phyloP scores from a whole-genome alignment of 1,140 invertebrate species.

The Drosophila neocordata region DNA sequence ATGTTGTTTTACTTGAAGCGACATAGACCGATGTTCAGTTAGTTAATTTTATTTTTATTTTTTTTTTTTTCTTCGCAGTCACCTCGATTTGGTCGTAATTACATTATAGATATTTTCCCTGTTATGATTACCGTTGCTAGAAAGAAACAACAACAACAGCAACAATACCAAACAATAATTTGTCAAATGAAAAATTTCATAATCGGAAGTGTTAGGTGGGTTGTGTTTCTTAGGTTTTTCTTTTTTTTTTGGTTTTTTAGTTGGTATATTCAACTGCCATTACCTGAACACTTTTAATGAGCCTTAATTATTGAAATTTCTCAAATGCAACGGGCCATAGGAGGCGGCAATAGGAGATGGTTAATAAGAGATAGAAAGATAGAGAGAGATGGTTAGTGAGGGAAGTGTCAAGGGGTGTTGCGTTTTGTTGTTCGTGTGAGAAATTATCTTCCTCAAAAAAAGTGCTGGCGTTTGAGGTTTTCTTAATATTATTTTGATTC shows the following conservation, averaged over 20 bases:
- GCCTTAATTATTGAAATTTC: slow-evolving; percentile 77
- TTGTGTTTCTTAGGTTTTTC: slow-evolving; percentile 16
- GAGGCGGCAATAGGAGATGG: slow-evolving; percentile 10
- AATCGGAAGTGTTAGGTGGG: slow-evolving; percentile 72
- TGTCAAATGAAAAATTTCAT: slow-evolving; percentile 73
- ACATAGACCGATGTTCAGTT: slow-evolving; percentile 48
- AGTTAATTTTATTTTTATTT: slow-evolving; percentile 16
- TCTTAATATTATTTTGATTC: neutral
- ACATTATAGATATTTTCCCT: slow-evolving; percentile 79
- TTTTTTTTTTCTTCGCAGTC: slow-evolving; percentile 45
- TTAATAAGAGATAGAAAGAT: neutral
- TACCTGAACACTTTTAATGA: slow-evolving; percentile 70
- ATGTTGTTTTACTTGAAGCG: slow-evolving; percentile 49
- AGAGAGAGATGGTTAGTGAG: neutral
- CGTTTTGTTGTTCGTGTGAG: slow-evolving; percentile 16
- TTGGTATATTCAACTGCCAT: slow-evolving; percentile 34
- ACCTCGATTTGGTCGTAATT: slow-evolving; percentile 73
- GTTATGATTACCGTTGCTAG: slow-evolving; percentile 64
- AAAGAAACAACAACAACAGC: slow-evolving; percentile 11
- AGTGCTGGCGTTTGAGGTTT: neutral
- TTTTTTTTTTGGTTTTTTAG: slow-evolving; percentile 2
- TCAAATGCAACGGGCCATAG: slow-evolving; percentile 68
- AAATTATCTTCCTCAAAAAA: slow-evolving; percentile 7
- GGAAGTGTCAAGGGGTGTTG: slow-evolving; percentile 18
- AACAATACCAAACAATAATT: slow-evolving; percentile 44